Conservation (phyloP, 2,888 invertebrate genomes). For the Parasteatoda lunata region DNA sequence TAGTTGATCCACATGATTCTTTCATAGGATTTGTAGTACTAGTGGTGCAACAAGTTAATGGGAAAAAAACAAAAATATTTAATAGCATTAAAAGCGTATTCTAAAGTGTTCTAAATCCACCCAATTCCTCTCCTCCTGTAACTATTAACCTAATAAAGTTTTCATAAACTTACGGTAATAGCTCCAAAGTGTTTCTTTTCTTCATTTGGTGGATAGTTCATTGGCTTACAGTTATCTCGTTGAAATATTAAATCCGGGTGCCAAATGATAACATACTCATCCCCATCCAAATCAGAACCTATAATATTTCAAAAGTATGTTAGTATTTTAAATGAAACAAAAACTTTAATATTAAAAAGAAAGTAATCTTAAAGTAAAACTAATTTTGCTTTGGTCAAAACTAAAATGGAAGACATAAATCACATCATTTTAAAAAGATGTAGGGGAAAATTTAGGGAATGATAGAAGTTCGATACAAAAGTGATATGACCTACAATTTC, state of each 20-base stretch:
- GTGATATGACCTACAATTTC: too few species aligned
- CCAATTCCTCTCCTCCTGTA: too few species aligned
- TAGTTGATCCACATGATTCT: too few species aligned
- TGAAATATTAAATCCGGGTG: conserved; percentile 72
- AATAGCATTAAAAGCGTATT: too few species aligned
- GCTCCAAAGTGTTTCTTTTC: conserved; percentile 5
- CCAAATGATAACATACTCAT: conserved; percentile 74
- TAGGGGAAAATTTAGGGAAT: not conserved
- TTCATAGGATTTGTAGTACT: too few species aligned
- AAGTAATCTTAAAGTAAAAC: not conserved
- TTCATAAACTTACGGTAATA: conserved; percentile 15
- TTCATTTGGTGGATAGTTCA: conserved; percentile 69
- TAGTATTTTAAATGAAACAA: not conserved
- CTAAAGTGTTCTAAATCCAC: too few species aligned
- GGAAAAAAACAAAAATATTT: too few species aligned
- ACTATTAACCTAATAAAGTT: too few species aligned
- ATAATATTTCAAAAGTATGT: not conserved
- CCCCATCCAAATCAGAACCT: conserved; percentile 75
- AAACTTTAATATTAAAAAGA: not conserved
- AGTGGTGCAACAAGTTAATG: too few species aligned
- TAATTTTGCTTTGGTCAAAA: not conserved
- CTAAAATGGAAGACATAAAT: not conserved
- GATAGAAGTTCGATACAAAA: not conserved
- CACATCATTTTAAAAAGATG: not conserved
- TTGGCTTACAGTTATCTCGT: conserved; percentile 61